Percentiles rank a stretch among this genome's conserved stretches.
Evolutionary conservation across 53 echinoderm and acorn worm species (phyloP).

Genomic region (Hippasteria phrygiana): DNA sequence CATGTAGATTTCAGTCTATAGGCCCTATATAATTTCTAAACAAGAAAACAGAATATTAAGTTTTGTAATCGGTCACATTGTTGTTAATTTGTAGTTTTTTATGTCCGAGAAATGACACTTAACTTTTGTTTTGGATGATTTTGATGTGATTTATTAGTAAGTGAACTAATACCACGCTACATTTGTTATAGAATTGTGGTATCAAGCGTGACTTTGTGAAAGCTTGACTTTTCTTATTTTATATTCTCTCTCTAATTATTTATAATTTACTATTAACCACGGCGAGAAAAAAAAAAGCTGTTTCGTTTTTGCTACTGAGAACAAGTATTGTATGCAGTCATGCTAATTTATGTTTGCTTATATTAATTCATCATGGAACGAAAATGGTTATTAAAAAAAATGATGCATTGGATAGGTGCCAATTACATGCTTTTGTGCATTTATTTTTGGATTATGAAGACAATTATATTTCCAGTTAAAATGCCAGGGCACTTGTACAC

Average conservation of each 20-base stretch:
- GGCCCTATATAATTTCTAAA: neutral
- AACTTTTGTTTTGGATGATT: neutral
- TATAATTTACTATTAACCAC: constrained; percentile 22
- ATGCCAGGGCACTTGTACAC: no score
- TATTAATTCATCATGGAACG: neutral
- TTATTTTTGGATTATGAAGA: no score
- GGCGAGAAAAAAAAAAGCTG: neutral
- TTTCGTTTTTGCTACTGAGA: constrained; percentile 28
- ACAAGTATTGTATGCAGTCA: neutral
- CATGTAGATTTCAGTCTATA: neutral
- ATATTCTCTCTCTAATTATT: constrained; percentile 8
- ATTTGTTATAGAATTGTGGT: constrained; percentile 66
- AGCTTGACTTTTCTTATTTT: constrained; percentile 3
- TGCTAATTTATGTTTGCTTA: constrained; percentile 8
- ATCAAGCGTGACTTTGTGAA: neutral
- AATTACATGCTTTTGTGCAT: neutral
- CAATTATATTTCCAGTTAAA: no score
- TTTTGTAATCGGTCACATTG: no score
- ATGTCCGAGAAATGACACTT: no score
- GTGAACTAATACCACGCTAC: constrained; percentile 44
- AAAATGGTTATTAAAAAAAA: neutral
- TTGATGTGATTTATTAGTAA: constrained; percentile 10
- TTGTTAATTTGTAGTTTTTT: neutral
- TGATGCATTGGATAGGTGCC: neutral
- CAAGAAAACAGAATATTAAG: no score